A percentile compares a stretch with the other conserved stretches of the same genome.
Conservation (phyloP, 2,797 vertebrate species). For the Enteromius anoplus region DNA sequence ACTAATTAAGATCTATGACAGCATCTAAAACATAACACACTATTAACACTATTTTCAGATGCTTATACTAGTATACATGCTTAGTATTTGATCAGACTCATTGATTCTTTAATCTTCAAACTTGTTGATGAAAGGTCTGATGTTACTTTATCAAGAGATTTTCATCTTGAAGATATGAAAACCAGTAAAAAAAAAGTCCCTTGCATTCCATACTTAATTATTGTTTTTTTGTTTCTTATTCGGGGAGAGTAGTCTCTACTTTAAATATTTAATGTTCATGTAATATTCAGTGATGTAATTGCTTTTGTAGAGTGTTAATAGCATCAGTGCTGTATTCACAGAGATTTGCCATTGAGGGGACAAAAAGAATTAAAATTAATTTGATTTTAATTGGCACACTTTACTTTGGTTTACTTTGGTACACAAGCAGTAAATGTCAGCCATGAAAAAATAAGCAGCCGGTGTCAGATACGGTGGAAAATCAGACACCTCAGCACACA, state of each 20-base stretch:
- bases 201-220: too few relatives aligned
- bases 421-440: neutral
- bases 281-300: neutral
- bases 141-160: neutral
- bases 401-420: neutral
- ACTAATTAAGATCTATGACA: neutral
- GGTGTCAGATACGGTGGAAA: neutral
- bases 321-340: neutral
- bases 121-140: neutral
- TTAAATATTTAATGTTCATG: neutral
- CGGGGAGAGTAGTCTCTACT: neutral
- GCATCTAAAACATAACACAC: neutral
- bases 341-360: slow-evolving; percentile 1
- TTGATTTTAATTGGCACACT: neutral
- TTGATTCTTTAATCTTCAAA: neutral
- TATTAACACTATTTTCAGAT: neutral
- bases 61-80: neutral
- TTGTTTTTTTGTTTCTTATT: neutral
- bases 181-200: neutral
- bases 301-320: neutral
- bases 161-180: neutral
- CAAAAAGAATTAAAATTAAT: neutral
- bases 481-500: slow-evolving; percentile 1
- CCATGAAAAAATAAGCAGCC: neutral
- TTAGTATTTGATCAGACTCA: neutral